These are phyloP conservation scores for Diaprepes abbreviatus DNA, from an alignment of 2,888 invertebrate species.

Conservation along the genomic window DNA sequence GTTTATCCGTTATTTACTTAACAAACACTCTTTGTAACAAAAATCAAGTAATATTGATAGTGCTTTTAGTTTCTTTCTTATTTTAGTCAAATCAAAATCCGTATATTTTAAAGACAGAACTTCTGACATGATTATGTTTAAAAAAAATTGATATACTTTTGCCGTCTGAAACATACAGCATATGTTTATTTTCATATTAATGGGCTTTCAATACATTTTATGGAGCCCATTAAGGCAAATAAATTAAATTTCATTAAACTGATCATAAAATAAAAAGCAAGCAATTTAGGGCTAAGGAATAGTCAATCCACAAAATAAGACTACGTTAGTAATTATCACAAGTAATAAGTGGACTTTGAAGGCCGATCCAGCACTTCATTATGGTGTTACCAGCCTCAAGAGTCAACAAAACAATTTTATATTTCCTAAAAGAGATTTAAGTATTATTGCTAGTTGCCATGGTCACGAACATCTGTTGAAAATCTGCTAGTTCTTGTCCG, in stretches of 20 bases:
- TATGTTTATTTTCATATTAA: no score
- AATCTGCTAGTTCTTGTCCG: conserved; percentile 67
- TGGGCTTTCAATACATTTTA: no score
- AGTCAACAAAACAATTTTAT: conserved; percentile 36
- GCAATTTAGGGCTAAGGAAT: conserved; percentile 6
- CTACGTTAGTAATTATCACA: conserved; percentile 46
- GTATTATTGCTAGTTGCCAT: conserved; percentile 69
- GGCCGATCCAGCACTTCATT: conserved; percentile 22
- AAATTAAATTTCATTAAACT: no score
- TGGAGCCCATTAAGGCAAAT: not conserved
- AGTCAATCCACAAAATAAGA: conserved; percentile 32
- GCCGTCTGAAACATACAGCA: no score
- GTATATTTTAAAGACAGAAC: no score
- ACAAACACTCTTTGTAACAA: no score
- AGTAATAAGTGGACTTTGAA: conserved; percentile 41
- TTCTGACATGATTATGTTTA: no score
- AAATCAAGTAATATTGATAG: no score
- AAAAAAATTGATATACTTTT: no score
- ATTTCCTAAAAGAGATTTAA: conserved; percentile 54
- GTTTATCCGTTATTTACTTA: no score
- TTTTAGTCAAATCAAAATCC: no score
- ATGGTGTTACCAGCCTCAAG: conserved; percentile 39
- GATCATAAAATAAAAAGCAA: not conserved
- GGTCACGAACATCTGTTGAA: conserved; percentile 67
- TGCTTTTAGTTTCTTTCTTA: no score